These are phyloP conservation scores for Limnephilus auricula DNA, from an alignment of 2,888 invertebrate genomes.

Conservation along the genomic window DNA sequence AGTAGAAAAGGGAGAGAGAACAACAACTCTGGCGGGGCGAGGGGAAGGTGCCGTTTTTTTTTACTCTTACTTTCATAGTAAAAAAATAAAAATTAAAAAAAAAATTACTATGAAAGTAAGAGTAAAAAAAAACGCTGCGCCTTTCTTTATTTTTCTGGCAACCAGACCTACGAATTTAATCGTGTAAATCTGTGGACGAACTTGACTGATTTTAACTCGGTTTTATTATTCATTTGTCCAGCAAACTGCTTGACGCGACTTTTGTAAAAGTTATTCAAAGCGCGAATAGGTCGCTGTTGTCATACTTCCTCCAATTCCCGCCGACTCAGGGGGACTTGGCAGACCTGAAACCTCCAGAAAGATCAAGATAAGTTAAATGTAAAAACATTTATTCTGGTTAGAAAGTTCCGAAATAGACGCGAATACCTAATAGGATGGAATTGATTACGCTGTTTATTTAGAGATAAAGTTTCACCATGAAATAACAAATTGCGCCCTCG, in stretches of 20 bases:
- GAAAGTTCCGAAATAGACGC: conserved; percentile 20
- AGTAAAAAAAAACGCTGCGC: no score
- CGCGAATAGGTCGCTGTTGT: conserved; percentile 10
- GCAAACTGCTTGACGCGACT: neutral
- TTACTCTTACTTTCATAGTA: no score
- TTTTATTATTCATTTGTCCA: neutral
- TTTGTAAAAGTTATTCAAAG: neutral
- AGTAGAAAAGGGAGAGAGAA: no score
- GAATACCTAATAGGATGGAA: conserved; percentile 54
- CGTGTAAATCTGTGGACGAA: neutral
- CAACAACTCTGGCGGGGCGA: no score
- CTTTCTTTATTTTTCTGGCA: neutral
- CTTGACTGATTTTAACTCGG: neutral
- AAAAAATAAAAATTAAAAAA: no score
- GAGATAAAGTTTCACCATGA: conserved; percentile 43
- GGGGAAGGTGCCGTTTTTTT: no score
- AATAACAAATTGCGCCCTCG: conserved; percentile 46
- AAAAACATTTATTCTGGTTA: conserved; percentile 54
- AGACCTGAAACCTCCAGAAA: conserved; percentile 13
- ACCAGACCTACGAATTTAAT: neutral
- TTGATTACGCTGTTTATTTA: conserved; percentile 54
- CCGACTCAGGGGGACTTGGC: conserved; percentile 8
- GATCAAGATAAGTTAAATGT: conserved; percentile 50
- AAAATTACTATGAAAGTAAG: no score
- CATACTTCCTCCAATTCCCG: conserved; percentile 29